Base-by-base conservation (phyloP, 2,888 invertebrate genomes). In the Autographa gamma region DNA sequence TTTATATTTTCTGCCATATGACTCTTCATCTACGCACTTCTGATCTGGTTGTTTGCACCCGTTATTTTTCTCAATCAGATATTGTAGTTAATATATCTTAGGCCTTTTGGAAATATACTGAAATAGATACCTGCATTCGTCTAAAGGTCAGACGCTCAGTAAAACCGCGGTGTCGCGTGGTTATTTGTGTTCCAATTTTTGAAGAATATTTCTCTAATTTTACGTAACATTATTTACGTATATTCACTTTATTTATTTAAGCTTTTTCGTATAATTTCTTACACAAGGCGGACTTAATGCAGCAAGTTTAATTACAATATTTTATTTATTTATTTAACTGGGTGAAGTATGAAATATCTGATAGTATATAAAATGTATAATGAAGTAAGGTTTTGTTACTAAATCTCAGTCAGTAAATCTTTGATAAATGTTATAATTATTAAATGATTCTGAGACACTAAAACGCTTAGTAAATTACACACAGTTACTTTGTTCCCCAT, bases 401-500 rank as follows among this genome's bases (percentile, higher is more conserved):
- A 18, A 32, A 25, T 13, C 19, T 66, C 25, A 25, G 25, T 25
- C 25, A 56, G 58, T 52, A 65, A 52, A 69, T 41, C 70, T 80
- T 79, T 77, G 73, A 76, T 64, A 76, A 80, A 71, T 69, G 34
- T 60, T 72, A 60, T 77, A 76, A 34, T 60, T 74, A 67, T 77
- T 73, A 71, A 62, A 71, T 83, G 77, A 79, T 77, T 73, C 74
- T 59, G 38, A 52, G 78, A 67, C 62, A 64, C 63, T 79, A 68
- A 76, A 76, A 77, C 60, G 75, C 16, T 80, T 61, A 79, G 66
- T 81, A 79, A 84, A 80, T 76, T 76, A 76, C 34, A 71, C 62
- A 79, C 79, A 76, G 80, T 25, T 19, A 71, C 41, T 52, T 34
- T 66, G 75, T 82, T 79, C 67, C 60, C 60, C 60, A 83, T 83